Evolutionary conservation across 1,140 invertebrate genomes (phyloP), one percentile per base, ranked within the genome.

Genomic region (Atta texana): DNA sequence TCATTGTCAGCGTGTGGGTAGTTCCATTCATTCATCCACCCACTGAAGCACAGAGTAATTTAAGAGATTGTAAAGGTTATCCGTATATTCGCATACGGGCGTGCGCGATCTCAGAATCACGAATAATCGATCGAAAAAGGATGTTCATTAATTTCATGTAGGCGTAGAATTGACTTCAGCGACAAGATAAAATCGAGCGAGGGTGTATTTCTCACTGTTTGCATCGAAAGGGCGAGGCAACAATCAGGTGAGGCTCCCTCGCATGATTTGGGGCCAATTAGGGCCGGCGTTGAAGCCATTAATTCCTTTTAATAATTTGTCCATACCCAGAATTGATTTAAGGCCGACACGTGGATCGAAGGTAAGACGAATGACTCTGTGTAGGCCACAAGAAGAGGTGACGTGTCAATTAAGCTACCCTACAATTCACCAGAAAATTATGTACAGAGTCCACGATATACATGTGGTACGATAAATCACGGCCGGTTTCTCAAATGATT

Each of bases 261-360:
- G 71, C 86, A 72, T 90, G 91, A 91, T 91, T 88, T 87, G 85
- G 78, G 86, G 76, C 90, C 90, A 91, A 91, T 91, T 91, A 91
- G 90, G 85, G 49, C 64, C 84, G 78, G 84, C 75, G 88, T 81
- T 82, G 84, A 87, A 84, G 86, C 89, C 91, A 92, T 92, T 92
- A 91, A 92, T 92, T 78, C 90, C 80, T 91, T 91, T 91, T 89
- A 80, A 87, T 92, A 91, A 91, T 90, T 90, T 90, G 89, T 90
- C 86, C 64, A 72, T 81, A 63, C 80, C 61, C 66, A 86, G 86
- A 90, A 90, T 90, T 90, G 89, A 90, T 92, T 91, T 89, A 89
- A 88, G 87, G 31, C 85, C 86, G 87, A 92, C 91, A 88, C 81
- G 86, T 90, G 80, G 87, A 88, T 82, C 87, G 88, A 86, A 86